These are phyloP conservation scores for Malurus leucopterus DNA, from an alignment of 2,797 vertebrate genomes.

Conservation along the genomic window DNA sequence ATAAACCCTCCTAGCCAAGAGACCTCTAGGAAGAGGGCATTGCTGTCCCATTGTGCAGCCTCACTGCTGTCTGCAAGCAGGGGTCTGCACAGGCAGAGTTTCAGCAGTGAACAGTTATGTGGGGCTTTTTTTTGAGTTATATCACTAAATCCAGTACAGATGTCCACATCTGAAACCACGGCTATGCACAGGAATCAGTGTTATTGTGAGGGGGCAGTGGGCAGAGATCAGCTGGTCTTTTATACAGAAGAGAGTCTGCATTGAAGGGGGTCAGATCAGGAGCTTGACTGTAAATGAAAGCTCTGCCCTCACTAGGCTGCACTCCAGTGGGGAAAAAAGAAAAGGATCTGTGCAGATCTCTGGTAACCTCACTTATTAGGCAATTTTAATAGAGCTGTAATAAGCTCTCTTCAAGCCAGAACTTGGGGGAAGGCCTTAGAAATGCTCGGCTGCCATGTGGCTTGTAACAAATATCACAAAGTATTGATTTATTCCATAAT, in stretches of 20 bases:
- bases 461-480: slow-evolving; percentile 48
- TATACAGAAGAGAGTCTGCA: neutral
- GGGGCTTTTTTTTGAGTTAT: neutral
- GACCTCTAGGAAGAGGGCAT: neutral
- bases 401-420: slow-evolving; percentile 24
- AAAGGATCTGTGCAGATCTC: neutral
- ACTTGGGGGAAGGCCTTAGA: slow-evolving; percentile 28
- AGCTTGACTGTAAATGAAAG: neutral
- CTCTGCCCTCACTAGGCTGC: neutral
- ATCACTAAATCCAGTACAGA: neutral
- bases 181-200: neutral
- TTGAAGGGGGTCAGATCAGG: neutral
- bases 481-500: slow-evolving; percentile 53
- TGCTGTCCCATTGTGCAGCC: neutral
- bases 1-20: neutral
- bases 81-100: neutral
- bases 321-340: neutral
- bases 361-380: slow-evolving; percentile 8
- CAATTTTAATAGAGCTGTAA: slow-evolving; percentile 34
- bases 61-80: neutral
- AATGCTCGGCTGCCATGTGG: slow-evolving; percentile 46
- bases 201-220: accelerated
- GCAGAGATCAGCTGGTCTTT: neutral
- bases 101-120: neutral
- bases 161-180: neutral